Conservation (phyloP, 2,888 invertebrate genomes). For the Nymphalis c-album region DNA sequence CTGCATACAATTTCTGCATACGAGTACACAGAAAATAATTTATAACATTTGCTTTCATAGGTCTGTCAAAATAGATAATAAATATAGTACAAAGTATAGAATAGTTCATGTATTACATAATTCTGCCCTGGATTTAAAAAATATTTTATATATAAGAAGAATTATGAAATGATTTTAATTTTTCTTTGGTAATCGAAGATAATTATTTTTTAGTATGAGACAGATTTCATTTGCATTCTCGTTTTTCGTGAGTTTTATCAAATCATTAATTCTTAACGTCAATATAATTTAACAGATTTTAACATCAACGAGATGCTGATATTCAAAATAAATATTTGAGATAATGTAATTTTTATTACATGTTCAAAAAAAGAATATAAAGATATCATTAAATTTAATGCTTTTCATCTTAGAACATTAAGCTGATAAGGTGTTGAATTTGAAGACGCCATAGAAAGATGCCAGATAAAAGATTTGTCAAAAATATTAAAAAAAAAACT, state of each 20-base stretch:
- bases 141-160: too few relatives aligned
- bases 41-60: not conserved
- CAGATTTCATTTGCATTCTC: slow-evolving; percentile 19
- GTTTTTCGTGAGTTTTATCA: slow-evolving; percentile 6
- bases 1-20: slow-evolving; percentile 57
- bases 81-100: too few relatives aligned
- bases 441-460: not conserved
- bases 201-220: not conserved
- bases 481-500: not conserved
- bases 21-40: not conserved
- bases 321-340: not conserved
- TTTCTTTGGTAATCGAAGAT: not conserved
- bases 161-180: too few relatives aligned
- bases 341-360: not conserved
- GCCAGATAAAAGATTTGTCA: not conserved
- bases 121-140: too few relatives aligned
- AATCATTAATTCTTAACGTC: not conserved
- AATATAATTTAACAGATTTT: not conserved
- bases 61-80: too few relatives aligned
- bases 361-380: not conserved
- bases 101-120: too few relatives aligned
- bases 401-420: too few relatives aligned
- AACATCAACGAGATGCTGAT: not conserved
- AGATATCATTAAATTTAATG: too few relatives aligned
- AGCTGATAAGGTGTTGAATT: not conserved